Conservation (phyloP, 2,113 vertebrate species). For the Tychaedon coryphoeus region DNA sequence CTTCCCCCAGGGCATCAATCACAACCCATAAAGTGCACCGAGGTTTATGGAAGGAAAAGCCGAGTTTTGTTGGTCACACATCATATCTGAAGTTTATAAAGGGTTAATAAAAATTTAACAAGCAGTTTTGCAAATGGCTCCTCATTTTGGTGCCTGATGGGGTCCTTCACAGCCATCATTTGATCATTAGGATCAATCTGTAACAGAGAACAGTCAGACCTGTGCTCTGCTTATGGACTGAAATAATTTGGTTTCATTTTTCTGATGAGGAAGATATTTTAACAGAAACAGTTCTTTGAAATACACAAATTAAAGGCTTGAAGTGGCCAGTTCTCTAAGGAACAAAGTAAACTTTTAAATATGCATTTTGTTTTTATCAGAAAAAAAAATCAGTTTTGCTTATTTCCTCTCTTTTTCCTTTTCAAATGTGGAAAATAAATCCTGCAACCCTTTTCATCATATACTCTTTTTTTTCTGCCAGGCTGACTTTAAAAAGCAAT, state of each 20-base stretch:
- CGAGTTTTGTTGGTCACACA: background rate
- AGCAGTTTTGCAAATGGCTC: background rate
- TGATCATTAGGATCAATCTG: background rate
- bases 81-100: slow-evolving; percentile 22
- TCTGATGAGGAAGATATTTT: background rate
- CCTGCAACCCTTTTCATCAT: background rate
- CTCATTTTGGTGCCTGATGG: background rate
- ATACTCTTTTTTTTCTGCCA: background rate
- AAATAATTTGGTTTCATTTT: background rate
- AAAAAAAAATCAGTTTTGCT: background rate
- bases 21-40: background rate
- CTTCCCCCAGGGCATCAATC: background rate
- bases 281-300: background rate
- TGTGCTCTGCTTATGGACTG: background rate
- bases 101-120: slow-evolving; percentile 45
- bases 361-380: background rate
- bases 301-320: background rate
- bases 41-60: background rate
- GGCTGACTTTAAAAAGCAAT: background rate
- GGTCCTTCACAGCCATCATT: background rate
- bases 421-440: background rate
- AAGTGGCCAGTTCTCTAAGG: background rate
- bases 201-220: background rate
- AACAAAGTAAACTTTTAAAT: background rate
- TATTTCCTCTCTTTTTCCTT: background rate